Evolutionary conservation across 2,113 vertebrate genomes (phyloP).

Genomic region (Dascyllus trimaculatus): DNA sequence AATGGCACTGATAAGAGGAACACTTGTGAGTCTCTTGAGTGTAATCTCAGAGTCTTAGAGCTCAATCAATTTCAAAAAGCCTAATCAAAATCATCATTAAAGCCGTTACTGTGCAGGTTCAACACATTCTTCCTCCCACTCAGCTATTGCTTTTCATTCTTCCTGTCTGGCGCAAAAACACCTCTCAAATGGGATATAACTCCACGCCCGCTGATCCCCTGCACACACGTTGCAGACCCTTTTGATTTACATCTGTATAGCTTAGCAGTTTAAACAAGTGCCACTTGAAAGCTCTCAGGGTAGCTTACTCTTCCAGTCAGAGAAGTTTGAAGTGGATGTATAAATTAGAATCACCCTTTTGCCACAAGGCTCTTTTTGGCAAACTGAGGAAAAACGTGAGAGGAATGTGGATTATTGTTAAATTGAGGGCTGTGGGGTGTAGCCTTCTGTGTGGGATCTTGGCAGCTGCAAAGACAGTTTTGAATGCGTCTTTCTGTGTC

Average conservation of each 20-base stretch:
- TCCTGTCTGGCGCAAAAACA: constrained; percentile 31
- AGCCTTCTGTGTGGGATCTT: not conserved
- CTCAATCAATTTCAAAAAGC: constrained; percentile 25
- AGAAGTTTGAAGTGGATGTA: constrained; percentile 66
- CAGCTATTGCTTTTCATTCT: constrained; percentile 23
- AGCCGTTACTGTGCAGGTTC: constrained; percentile 21
- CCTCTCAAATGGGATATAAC: constrained; percentile 37
- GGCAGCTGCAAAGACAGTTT: constrained; percentile 10
- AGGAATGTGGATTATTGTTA: constrained; percentile 39
- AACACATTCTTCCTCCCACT: constrained; percentile 40
- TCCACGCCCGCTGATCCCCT: constrained; percentile 43
- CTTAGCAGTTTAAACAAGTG: constrained; percentile 69
- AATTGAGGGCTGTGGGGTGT: constrained; percentile 10
- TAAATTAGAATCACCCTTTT: constrained; percentile 62
- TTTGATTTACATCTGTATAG: constrained; percentile 76
- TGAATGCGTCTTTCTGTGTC: constrained; percentile 17
- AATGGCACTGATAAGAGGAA: not conserved
- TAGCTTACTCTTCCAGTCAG: constrained; percentile 48
- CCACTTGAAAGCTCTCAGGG: constrained; percentile 71
- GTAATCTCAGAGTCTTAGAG: constrained; percentile 15
- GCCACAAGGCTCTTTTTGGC: constrained; percentile 19
- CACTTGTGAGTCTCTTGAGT: constrained; percentile 4
- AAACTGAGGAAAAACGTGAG: constrained; percentile 22
- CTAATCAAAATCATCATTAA: constrained; percentile 49
- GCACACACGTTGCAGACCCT: constrained; percentile 27